A percentile compares a stretch with the other conserved stretches of the same genome.
These are phyloP conservation scores for Drosophila pegasa DNA, from an alignment of 2,888 invertebrate species.

Conservation along the genomic window DNA sequence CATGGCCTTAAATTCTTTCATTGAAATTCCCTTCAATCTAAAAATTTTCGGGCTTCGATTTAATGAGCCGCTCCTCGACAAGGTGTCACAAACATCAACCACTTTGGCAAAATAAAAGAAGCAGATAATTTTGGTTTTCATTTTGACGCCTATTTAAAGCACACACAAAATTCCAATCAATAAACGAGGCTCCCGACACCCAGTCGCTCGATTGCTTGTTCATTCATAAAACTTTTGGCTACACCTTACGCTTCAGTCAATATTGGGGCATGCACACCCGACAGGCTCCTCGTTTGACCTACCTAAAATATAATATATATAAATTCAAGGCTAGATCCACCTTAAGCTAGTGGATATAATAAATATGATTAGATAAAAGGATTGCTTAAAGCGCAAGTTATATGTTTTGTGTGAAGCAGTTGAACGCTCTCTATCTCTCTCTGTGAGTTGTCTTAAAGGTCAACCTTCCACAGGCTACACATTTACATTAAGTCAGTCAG, in stretches of 20 bases:
- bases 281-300: slow-evolving; percentile 38
- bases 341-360: background rate
- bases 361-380: background rate
- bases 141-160: slow-evolving; percentile 43
- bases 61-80: slow-evolving; percentile 4
- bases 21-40: slow-evolving; percentile 1
- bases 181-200: slow-evolving; percentile 22
- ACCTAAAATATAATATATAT: background rate
- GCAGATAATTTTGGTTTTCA: background rate
- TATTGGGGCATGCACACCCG: slow-evolving; percentile 23
- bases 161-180: slow-evolving; percentile 47
- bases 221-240: slow-evolving; percentile 54
- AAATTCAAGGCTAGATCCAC: background rate
- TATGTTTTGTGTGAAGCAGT: background rate
- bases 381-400: background rate
- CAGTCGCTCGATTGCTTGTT: slow-evolving; percentile 19
- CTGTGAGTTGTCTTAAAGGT: too few species aligned
- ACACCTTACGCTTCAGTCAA: slow-evolving; percentile 36
- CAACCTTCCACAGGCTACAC: background rate
- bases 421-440: background rate
- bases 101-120: slow-evolving; percentile 5
- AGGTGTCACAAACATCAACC: slow-evolving; percentile 29
- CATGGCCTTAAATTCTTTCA: background rate
- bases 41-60: background rate
- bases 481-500: background rate